These are phyloP conservation scores for Calameuta filiformis DNA, from an alignment of 2,888 invertebrate species.

Conservation along the genomic window DNA sequence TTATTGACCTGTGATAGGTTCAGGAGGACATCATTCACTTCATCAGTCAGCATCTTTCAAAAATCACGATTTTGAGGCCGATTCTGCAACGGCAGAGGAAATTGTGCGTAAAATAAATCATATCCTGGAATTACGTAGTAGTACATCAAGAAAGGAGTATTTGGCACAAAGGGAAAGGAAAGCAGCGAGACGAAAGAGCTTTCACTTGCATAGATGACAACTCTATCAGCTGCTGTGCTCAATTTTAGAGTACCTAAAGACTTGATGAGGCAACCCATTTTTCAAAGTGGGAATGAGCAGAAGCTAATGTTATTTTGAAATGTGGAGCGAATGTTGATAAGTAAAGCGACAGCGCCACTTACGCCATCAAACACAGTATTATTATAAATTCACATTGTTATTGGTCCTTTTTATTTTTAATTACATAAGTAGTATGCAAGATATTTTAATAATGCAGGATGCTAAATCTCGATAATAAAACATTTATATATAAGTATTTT, in stretches of 20 bases:
- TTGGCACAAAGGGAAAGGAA: slow-evolving; percentile 80
- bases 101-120: slow-evolving; percentile 90
- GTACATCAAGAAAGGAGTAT: slow-evolving; percentile 84
- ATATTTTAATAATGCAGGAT: neutral
- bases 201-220: slow-evolving; percentile 67
- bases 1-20: neutral
- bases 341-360: neutral
- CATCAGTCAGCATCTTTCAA: slow-evolving; percentile 76
- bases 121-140: slow-evolving; percentile 85
- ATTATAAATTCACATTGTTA: neutral
- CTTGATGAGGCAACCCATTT: slow-evolving; percentile 21
- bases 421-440: neutral
- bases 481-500: neutral
- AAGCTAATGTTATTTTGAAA: neutral
- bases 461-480: neutral
- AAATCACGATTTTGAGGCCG: slow-evolving; percentile 89
- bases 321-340: neutral
- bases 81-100: slow-evolving; percentile 79
- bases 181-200: slow-evolving; percentile 73
- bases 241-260: slow-evolving; percentile 44
- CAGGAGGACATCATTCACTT: slow-evolving; percentile 41
- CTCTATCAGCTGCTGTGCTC: slow-evolving; percentile 39
- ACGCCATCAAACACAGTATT: neutral
- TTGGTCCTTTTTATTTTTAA: neutral
- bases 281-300: slow-evolving; percentile 8